Evolutionary conservation across 2,888 invertebrate species (phyloP).

Genomic region (Meteorus cinctellus): DNA sequence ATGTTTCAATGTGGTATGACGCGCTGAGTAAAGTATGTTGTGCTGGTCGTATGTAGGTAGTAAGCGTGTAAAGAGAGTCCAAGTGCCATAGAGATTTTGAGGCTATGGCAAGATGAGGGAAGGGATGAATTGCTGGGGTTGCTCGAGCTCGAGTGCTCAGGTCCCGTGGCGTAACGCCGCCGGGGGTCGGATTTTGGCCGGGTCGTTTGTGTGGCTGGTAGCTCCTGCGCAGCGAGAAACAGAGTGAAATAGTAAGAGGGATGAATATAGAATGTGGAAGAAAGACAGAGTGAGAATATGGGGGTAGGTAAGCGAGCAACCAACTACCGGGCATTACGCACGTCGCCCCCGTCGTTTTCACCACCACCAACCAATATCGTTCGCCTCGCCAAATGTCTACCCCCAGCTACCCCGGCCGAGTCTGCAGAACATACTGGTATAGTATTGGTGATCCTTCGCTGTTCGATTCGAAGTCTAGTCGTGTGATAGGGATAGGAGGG

Average conservation of each 20-base stretch:
- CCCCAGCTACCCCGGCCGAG: constrained; percentile 56
- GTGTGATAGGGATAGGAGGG: constrained; percentile 20
- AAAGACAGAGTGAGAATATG: constrained; percentile 26
- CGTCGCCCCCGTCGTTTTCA: constrained; percentile 37
- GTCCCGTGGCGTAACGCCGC: constrained; percentile 31
- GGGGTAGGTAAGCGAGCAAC: constrained; percentile 51
- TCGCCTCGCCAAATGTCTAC: constrained; percentile 51
- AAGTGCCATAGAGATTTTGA: constrained; percentile 9
- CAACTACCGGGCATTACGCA: constrained; percentile 45
- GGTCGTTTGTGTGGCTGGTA: constrained; percentile 54
- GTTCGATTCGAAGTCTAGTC: constrained; percentile 27
- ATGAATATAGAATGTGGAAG: constrained; percentile 45
- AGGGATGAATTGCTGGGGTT: constrained; percentile 38
- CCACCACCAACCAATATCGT: constrained; percentile 26
- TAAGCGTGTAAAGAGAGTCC: constrained; percentile 5
- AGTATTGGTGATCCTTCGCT: constrained; percentile 38
- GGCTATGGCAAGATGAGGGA: constrained; percentile 20
- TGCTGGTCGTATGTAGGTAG: not conserved
- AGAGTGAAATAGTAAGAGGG: constrained; percentile 17
- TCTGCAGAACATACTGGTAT: constrained; percentile 56
- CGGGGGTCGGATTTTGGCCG: constrained; percentile 57
- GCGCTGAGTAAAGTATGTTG: constrained; percentile 12
- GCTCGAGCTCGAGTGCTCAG: constrained; percentile 40
- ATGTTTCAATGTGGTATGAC: constrained; percentile 26
- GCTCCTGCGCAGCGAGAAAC: constrained; percentile 52